Base-by-base conservation (phyloP, 2,797 vertebrate genomes). In the Anguilla megastoma region DNA sequence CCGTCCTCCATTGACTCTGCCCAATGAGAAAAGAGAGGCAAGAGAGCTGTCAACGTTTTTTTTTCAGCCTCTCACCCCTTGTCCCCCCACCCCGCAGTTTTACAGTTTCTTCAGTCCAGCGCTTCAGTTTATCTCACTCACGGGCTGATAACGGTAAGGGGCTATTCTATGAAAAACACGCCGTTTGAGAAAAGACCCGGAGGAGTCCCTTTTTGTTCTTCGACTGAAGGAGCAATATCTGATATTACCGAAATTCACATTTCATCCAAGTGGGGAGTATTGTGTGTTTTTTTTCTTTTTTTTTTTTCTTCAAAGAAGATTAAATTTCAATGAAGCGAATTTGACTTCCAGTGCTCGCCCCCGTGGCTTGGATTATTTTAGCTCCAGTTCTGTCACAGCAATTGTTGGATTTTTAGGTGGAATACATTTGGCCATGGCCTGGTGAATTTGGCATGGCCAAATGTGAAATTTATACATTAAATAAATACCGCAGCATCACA, bases 1-100 rank as follows among this genome's bases (percentile, higher is more conserved):
- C 93, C 92, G 89, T 92, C 91, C 90, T 92, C 82, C 92, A 92
- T 91, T 94, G 94, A 94, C 94, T 93, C 91, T 95, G 89, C 93
- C 95, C 95, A 96, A 95, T 95, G 93, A 93, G 93, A 90, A 90
- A 91, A 90, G 63, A 85, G 89, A 88, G 86, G 85, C 86, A 85
- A 69, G 91, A 91, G 91, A 94, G 82, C 93, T 91, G 92, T 92
- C 92, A 94, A 92, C 93, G 89, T 89, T 93, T 89, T 87, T 87
- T 52, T 52, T 76, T 89, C 58, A 45, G 91, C 52, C 74, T 84
- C 88, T 71, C 85, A 91, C 93, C 93, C 94, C 91, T 91, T 21
- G 87, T 27, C 52, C 79, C 56, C 90, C 89, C 91, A 88, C 88
- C 90, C 90, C 87, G 87, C 92, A 50, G 89, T 54, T 91, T 86